Evolutionary conservation across 1,140 invertebrate species (phyloP).

Genomic region (Planococcus citri): DNA sequence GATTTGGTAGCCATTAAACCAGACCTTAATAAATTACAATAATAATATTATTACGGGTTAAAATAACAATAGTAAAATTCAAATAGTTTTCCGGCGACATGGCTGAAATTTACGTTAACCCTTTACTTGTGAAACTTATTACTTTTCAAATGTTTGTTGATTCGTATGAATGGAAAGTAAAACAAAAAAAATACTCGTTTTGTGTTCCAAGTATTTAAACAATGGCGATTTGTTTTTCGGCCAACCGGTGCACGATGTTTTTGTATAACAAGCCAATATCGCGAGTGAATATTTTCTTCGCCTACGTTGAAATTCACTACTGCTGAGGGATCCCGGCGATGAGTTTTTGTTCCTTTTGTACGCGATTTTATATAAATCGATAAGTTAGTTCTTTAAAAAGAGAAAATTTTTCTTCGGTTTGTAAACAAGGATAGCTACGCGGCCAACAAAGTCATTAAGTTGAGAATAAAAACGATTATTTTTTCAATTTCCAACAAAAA

Average conservation of each 20-base stretch:
- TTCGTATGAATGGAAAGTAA: constrained; percentile 4
- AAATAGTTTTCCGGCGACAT: constrained; percentile 14
- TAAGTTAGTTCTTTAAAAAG: neutral
- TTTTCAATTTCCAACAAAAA: neutral
- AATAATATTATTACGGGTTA: constrained; percentile 1
- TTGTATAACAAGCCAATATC: neutral
- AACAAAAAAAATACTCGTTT: neutral
- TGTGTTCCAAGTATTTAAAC: constrained; percentile 3
- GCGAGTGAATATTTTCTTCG: neutral
- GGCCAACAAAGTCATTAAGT: neutral
- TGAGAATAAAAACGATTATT: neutral
- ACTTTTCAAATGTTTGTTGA: constrained; percentile 16
- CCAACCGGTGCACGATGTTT: too few species aligned
- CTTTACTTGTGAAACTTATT: neutral
- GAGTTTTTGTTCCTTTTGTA: neutral
- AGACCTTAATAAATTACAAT: constrained; percentile 17
- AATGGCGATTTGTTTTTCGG: neutral
- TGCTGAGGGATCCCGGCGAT: too few species aligned
- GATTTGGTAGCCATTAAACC: neutral
- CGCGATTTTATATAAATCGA: neutral
- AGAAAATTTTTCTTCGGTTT: too few species aligned
- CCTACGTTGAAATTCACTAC: too few species aligned
- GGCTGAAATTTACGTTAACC: constrained; percentile 1
- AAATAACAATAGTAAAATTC: neutral
- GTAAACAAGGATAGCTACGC: too few species aligned